A percentile compares a stretch with the other conserved stretches of the same genome.
Evolutionary conservation across 2,888 invertebrate genomes (phyloP).

Genomic region (Agrochola circellaris): DNA sequence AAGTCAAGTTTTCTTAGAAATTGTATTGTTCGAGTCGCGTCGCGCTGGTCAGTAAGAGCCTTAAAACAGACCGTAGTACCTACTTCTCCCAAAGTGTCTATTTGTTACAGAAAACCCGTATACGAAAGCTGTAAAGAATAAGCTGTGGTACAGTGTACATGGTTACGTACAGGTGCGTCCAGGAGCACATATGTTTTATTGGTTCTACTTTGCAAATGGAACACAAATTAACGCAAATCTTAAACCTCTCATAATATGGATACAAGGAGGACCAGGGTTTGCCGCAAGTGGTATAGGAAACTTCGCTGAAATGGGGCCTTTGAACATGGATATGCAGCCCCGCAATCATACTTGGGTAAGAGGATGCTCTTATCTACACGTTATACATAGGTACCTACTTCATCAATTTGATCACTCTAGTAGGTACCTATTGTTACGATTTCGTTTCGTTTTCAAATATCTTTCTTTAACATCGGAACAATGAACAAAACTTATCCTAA

Average conservation of each 20-base stretch:
- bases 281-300: constrained; percentile 96
- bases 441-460: too few species aligned
- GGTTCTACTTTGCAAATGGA: constrained; percentile 95
- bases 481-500: too few species aligned
- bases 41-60: too few species aligned
- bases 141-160: constrained; percentile 84
- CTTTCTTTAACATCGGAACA: too few species aligned
- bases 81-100: neutral
- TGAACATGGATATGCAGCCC: constrained; percentile 92
- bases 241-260: constrained; percentile 95
- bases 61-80: too few species aligned
- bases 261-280: constrained; percentile 97
- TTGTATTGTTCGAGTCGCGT: too few species aligned
- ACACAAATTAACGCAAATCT: constrained; percentile 88
- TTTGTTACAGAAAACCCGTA: constrained; percentile 74
- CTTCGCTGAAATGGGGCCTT: constrained; percentile 95
- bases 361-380: neutral
- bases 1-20: too few species aligned
- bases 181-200: constrained; percentile 95
- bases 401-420: neutral
- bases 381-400: neutral
- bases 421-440: neutral
- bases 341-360: constrained; percentile 95
- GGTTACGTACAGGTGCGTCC: constrained; percentile 94
- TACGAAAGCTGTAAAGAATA: constrained; percentile 70